Evolutionary conservation across 2,113 vertebrate species (phyloP).

Genomic region (Siphamia tubifer): DNA sequence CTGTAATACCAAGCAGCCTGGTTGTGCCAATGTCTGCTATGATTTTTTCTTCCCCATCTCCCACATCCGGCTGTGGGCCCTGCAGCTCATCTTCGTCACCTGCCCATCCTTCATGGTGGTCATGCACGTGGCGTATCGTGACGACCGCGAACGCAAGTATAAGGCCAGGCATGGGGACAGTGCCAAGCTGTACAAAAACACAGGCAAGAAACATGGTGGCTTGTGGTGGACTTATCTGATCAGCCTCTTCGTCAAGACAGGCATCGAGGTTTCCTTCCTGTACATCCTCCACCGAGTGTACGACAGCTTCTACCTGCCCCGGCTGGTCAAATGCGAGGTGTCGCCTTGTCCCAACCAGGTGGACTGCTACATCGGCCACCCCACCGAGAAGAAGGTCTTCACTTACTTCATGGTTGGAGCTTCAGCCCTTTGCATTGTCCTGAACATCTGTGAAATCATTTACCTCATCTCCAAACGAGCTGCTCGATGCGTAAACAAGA

Average conservation of each 20-base stretch:
- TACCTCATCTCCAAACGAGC: conserved; percentile 84
- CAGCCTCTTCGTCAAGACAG: conserved; percentile 85
- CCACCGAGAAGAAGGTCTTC: conserved; percentile 89
- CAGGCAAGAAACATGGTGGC: conserved; percentile 79
- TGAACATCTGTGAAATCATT: conserved; percentile 85
- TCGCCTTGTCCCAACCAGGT: conserved; percentile 84
- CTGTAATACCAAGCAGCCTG: conserved; percentile 87
- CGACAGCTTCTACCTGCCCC: conserved; percentile 83
- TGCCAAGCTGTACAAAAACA: conserved; percentile 73
- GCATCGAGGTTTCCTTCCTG: conserved; percentile 82
- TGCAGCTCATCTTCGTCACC: conserved; percentile 83
- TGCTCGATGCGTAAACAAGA: conserved; percentile 25
- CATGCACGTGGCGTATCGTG: conserved; percentile 86
- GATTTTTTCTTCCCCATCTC: conserved; percentile 83
- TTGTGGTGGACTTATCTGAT: conserved; percentile 84
- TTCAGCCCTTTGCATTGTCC: conserved; percentile 83
- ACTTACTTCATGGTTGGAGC: conserved; percentile 90
- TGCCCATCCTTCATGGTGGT: conserved; percentile 86
- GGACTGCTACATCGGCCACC: conserved; percentile 87
- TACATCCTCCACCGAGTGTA: conserved; percentile 86
- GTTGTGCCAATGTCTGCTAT: conserved; percentile 87
- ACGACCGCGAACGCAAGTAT: conserved; percentile 81
- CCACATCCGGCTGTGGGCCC: conserved; percentile 82
- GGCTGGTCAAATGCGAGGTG: conserved; percentile 82
- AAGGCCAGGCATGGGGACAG: conserved; percentile 67